Base-by-base conservation (phyloP, 2,113 vertebrate genomes). In the Caracal caracal region DNA sequence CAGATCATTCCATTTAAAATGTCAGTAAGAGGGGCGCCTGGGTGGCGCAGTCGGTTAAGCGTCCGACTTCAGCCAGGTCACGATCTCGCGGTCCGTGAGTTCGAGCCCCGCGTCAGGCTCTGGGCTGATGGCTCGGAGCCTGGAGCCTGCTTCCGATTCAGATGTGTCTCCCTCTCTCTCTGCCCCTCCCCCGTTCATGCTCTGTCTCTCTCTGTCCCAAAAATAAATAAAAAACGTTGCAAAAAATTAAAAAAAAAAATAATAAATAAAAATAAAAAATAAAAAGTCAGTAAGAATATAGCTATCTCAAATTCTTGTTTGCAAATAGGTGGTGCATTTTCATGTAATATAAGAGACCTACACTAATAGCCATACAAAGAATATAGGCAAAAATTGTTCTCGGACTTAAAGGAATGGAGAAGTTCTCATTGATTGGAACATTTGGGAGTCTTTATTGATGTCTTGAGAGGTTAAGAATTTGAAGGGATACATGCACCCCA, bases 251-350 rank as follows among this genome's bases (percentile, higher is more conserved):
- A n/a, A n/a, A n/a, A n/a, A n/a, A n/a, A n/a, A n/a, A n/a, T n/a
- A n/a, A n/a, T n/a, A n/a, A n/a, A n/a, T n/a, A n/a, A n/a, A n/a
- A n/a, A n/a, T n/a, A n/a, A n/a, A n/a, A n/a, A n/a, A n/a, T n/a
- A n/a, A n/a, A 91, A 95, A 61, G 19, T 89, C 61, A 95, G 1
- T 89, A 92, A 71, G 24, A 96, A 87, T 93, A 93, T 28, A 79
- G 26, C 13, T 49, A 93, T 73, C 33, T 94, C 81, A 96, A 59
- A 70, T 68, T 4, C 13, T 61, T 94, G 91, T 95, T 68, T 90
- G 49, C n/a, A 70, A 89, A 33, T 66, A 94, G 19, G 2, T 22
- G 22, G 30, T 78, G 2, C 26, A 56, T 85, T 93, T 49, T 16
- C 1, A 30, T 78, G 73, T 73, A 86, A 61, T 47, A 33, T 73